Conservation (phyloP, 2,797 vertebrate species). For the Salmo trutta region DNA sequence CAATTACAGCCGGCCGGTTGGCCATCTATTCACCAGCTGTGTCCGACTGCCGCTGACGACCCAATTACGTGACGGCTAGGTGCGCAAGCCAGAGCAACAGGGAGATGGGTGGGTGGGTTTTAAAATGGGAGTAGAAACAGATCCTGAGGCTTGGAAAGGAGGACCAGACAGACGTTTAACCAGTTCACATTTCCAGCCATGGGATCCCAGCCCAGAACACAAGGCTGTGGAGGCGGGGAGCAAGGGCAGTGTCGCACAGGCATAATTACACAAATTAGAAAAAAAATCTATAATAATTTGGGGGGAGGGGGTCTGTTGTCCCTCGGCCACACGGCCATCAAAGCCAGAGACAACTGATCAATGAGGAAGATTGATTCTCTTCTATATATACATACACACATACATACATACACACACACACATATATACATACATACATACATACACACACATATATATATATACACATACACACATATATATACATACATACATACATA, state of each 20-base stretch:
- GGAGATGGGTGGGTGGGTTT: conserved; percentile 17
- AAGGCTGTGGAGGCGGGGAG: background rate
- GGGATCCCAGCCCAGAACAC: conserved; percentile 9
- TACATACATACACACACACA: background rate
- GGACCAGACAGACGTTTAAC: conserved; percentile 19
- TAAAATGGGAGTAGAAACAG: conserved; percentile 37
- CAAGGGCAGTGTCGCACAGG: background rate
- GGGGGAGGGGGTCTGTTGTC: conserved; percentile 30
- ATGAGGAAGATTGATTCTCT: conserved; percentile 17
- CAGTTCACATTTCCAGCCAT: conserved; percentile 20
- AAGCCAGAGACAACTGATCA: conserved; percentile 21
- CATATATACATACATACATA: too few species aligned
- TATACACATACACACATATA: too few species aligned
- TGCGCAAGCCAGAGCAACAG: conserved; percentile 21
- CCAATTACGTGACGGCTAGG: conserved; percentile 41
- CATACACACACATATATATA: too few species aligned
- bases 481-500: too few species aligned
- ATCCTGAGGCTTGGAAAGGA: background rate
- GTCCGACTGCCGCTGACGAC: conserved; percentile 40
- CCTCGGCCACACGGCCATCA: conserved; percentile 5
- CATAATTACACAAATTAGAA: background rate
- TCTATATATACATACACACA: background rate
- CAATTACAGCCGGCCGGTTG: conserved; percentile 54
- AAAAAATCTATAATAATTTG: conserved; percentile 24
- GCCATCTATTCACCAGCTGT: conserved; percentile 47